phyloP scores from a whole-genome alignment of 2,888 invertebrate species.

The Drosophila koepferae region DNA sequence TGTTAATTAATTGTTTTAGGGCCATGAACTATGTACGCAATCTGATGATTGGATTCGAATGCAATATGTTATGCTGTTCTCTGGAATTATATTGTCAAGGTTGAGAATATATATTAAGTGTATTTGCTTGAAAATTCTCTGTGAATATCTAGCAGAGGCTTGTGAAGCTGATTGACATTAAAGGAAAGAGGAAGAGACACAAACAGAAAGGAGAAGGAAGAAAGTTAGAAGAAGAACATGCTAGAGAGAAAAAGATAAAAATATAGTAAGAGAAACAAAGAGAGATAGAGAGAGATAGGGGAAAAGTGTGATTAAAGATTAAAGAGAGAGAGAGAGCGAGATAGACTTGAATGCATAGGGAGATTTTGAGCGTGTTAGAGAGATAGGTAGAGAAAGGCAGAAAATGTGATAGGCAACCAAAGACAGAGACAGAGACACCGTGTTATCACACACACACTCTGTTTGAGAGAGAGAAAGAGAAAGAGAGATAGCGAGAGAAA shows the following conservation, averaged over 20 bases:
- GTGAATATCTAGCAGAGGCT: neutral
- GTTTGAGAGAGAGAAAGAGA: neutral
- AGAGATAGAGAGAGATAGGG: too few species aligned
- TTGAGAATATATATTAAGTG: neutral
- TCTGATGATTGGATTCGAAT: slow-evolving; percentile 28
- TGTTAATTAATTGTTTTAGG: slow-evolving; percentile 61
- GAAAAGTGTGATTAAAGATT: too few species aligned
- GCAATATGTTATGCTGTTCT: slow-evolving; percentile 7
- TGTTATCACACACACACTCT: too few species aligned
- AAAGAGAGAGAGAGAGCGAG: too few species aligned
- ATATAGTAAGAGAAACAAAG: too few species aligned
- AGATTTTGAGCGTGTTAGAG: neutral
- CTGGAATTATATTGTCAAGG: slow-evolving; percentile 1
- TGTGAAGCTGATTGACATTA: neutral
- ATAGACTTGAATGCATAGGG: too few species aligned
- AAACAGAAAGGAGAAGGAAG: fast-evolving
- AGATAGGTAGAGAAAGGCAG: too few species aligned
- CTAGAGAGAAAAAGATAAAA: too few species aligned
- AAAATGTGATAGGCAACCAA: fast-evolving
- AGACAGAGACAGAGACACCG: neutral
- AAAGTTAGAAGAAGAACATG: too few species aligned
- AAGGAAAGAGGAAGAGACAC: neutral
- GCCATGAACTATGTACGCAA: slow-evolving; percentile 14
- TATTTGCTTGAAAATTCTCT: neutral
- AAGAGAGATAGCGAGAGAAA: neutral